Evolutionary conservation across 2,113 vertebrate genomes (phyloP).

Genomic region (Nothocercus julius): DNA sequence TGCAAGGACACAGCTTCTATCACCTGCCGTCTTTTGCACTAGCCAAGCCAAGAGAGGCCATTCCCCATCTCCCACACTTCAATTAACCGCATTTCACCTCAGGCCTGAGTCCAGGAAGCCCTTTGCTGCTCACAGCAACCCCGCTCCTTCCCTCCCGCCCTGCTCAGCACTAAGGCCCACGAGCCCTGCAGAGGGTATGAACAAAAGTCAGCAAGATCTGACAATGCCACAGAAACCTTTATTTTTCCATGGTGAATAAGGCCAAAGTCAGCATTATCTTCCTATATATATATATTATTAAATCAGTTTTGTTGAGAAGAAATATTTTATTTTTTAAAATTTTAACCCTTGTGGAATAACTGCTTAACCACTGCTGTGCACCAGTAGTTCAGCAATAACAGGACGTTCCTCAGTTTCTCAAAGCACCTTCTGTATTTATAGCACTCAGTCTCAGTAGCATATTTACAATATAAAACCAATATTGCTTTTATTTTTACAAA

Average conservation of each 20-base stretch:
- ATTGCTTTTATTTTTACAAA: constrained; percentile 52
- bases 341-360: neutral
- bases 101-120: neutral
- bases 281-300: neutral
- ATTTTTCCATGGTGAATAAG: constrained; percentile 6
- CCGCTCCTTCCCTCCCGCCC: neutral
- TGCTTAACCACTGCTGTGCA: neutral
- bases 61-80: neutral
- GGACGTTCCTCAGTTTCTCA: neutral
- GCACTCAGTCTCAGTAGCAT: constrained; percentile 27
- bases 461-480: constrained; percentile 35
- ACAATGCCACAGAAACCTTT: neutral
- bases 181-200: neutral
- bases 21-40: neutral
- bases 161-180: neutral
- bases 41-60: neutral
- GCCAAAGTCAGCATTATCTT: constrained; percentile 29
- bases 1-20: neutral
- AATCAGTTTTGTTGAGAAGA: neutral
- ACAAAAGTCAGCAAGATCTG: constrained; percentile 38
- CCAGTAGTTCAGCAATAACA: neutral
- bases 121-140: constrained; percentile 21
- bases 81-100: neutral
- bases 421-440: constrained; percentile 19
- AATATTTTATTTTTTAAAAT: neutral